Conservation (phyloP, 2,797 vertebrate species). For the Austrolebias charrua region DNA sequence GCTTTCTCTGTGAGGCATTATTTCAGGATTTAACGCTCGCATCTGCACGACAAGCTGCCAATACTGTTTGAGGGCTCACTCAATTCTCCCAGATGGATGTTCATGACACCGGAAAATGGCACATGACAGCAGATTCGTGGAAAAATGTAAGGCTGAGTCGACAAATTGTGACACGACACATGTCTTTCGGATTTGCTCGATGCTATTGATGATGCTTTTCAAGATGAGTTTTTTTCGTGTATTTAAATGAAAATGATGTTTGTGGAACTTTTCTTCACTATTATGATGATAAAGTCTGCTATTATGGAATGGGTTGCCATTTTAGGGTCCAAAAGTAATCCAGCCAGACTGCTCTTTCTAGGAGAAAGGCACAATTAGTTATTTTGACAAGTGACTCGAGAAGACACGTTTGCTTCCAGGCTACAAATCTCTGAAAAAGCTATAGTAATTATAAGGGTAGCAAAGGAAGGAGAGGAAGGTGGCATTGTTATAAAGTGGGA, state of each 20-base stretch:
- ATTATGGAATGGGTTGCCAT: constrained; percentile 9
- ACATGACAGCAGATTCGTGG: constrained; percentile 18
- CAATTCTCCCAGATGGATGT: constrained; percentile 38
- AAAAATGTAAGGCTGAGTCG: constrained; percentile 16
- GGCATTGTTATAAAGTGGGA: constrained; percentile 29
- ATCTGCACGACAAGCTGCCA: constrained; percentile 42
- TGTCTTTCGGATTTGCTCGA: neutral
- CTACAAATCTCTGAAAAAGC: constrained; percentile 27
- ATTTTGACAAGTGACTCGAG: constrained; percentile 13
- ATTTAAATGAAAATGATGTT: neutral
- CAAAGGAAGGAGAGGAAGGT: constrained; percentile 10
- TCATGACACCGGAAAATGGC: constrained; percentile 42
- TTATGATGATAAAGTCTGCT: neutral
- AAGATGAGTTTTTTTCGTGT: constrained; percentile 3
- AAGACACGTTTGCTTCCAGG: constrained; percentile 21
- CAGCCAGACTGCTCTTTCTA: constrained; percentile 13
- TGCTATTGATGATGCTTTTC: neutral
- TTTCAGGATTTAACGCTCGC: constrained; percentile 38
- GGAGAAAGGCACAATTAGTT: constrained; percentile 10
- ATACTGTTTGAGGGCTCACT: constrained; percentile 33
- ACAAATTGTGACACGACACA: constrained; percentile 10
- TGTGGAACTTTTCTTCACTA: neutral
- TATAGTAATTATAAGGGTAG: constrained; percentile 26
- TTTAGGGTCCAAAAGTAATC: constrained; percentile 10
- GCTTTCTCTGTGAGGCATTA: constrained; percentile 51